phyloP scores from a whole-genome alignment of 2,797 vertebrate species.

The Antrozous pallidus region DNA sequence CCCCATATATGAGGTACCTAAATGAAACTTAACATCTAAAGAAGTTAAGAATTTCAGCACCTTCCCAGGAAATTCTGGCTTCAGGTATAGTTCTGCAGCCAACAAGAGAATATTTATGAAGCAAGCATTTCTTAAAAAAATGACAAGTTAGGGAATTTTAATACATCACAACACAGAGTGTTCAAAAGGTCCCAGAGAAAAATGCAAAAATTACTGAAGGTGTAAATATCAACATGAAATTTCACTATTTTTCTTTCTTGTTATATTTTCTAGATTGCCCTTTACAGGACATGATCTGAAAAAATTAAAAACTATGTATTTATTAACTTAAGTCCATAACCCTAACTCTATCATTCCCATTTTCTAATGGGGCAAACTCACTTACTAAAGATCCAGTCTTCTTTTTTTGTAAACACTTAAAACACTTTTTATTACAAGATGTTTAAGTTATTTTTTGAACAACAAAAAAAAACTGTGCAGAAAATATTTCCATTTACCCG shows the following conservation, averaged over 20 bases:
- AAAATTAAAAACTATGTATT: neutral
- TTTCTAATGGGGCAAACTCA: neutral
- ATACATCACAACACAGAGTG: neutral
- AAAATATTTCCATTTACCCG: neutral
- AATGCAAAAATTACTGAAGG: neutral
- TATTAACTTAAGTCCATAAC: neutral
- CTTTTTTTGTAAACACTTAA: neutral
- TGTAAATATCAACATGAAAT: neutral
- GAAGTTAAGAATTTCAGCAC: neutral
- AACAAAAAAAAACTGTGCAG: neutral
- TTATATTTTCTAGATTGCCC: neutral
- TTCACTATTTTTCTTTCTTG: neutral
- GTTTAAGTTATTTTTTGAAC: neutral
- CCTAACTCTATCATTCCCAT: neutral
- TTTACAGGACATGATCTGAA: neutral
- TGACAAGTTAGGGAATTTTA: neutral
- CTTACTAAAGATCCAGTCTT: neutral
- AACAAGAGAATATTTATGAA: neutral
- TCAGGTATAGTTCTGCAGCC: neutral
- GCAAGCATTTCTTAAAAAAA: neutral
- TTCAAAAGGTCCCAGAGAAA: neutral
- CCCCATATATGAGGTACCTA: neutral
- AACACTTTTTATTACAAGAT: conserved; percentile 20
- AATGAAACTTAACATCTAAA: neutral
- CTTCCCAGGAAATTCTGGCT: neutral